Conservation (phyloP, 1,140 invertebrate species). For the Drosophila jambulina region DNA sequence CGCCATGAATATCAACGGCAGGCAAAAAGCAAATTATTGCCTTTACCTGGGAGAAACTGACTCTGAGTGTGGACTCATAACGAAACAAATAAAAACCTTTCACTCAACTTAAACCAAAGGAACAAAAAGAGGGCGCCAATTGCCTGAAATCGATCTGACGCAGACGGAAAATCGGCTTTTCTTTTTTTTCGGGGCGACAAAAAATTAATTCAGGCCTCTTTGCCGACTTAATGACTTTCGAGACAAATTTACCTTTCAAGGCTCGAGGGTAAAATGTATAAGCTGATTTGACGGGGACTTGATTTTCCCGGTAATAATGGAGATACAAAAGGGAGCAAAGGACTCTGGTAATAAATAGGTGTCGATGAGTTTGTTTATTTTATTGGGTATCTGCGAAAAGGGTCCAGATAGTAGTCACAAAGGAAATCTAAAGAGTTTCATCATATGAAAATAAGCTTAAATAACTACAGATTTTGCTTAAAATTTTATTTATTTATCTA, state of each 20-base stretch:
- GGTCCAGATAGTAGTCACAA: background rate
- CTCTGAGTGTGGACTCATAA: conserved; percentile 24
- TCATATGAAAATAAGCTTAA: background rate
- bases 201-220: conserved; percentile 30
- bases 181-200: conserved; percentile 6
- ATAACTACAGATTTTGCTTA: background rate
- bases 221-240: conserved; percentile 16
- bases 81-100: conserved; percentile 44
- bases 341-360: conserved; percentile 11
- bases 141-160: conserved; percentile 40
- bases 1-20: conserved; percentile 34
- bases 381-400: background rate
- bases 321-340: conserved; percentile 1
- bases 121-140: conserved; percentile 32
- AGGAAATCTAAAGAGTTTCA: background rate
- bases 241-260: conserved; percentile 14
- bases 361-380: conserved; percentile 10
- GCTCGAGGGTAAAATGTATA: conserved; percentile 18
- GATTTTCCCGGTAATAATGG: conserved; percentile 7
- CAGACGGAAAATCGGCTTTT: conserved; percentile 43
- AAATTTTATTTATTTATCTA: too few species aligned
- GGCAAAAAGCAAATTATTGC: conserved; percentile 22
- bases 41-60: conserved; percentile 11
- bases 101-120: conserved; percentile 6
- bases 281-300: conserved; percentile 11